Percentiles rank a stretch among this genome's conserved stretches.
Evolutionary conservation across 2,113 vertebrate genomes (phyloP).

Genomic region (Rostratula benghalensis): DNA sequence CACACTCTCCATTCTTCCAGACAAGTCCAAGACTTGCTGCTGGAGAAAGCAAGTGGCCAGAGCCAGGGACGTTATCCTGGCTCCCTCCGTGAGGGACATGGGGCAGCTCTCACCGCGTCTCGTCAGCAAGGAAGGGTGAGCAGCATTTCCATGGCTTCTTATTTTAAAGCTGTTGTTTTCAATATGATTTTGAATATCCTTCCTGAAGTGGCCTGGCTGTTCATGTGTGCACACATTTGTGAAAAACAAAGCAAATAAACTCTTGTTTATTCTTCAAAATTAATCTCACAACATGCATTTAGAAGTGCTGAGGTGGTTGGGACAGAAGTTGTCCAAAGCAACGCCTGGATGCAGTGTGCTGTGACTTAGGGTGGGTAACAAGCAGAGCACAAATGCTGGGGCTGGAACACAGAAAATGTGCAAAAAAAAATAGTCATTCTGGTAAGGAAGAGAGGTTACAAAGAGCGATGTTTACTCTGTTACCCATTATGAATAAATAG

Average conservation of each 20-base stretch:
- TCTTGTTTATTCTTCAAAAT: not conserved
- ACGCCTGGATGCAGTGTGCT: not conserved
- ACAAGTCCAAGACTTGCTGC: not conserved
- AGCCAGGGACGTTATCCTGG: not conserved
- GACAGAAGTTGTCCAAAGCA: not conserved
- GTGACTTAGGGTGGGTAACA: not conserved
- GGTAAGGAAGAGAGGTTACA: not conserved
- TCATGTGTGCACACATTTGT: not conserved
- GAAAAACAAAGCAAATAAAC: not conserved
- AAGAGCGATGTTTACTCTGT: not conserved
- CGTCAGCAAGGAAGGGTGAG: not conserved
- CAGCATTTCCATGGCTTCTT: not conserved
- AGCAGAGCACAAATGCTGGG: not conserved
- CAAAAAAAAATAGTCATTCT: not conserved
- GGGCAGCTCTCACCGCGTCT: not conserved
- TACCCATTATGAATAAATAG: not conserved
- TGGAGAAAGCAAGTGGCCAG: not conserved
- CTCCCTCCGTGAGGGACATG: not conserved
- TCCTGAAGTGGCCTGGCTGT: not conserved
- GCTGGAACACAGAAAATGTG: not conserved
- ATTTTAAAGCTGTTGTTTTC: not conserved
- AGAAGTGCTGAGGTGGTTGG: not conserved
- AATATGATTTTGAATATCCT: not conserved
- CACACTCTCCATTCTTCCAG: not conserved
- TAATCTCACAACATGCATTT: not conserved